phyloP scores from a whole-genome alignment of 2,797 vertebrate species.

The Loriculus beryllinus region DNA sequence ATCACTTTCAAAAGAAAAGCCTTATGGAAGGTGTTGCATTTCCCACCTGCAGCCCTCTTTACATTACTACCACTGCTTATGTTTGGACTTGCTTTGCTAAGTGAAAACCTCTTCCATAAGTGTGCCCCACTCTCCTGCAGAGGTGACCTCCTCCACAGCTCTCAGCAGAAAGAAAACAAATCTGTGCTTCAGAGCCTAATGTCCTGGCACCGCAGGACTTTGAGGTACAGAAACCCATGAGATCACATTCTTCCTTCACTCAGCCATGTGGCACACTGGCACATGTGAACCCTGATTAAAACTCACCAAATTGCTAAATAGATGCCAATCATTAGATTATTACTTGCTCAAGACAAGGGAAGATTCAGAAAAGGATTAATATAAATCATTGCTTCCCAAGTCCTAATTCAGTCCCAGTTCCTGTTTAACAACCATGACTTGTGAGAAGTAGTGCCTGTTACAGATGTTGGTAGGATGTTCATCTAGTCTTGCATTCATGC shows the following conservation, averaged over 20 bases:
- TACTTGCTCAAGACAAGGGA: background rate
- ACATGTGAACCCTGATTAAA: background rate
- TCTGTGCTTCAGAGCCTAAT: background rate
- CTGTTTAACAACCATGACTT: background rate
- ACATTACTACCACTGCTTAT: background rate
- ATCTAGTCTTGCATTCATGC: fast-evolving
- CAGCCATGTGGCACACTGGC: background rate
- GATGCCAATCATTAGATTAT: background rate
- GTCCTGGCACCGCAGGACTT: background rate
- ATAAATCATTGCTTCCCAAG: background rate
- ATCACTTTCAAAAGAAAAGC: background rate
- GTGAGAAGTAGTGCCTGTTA: background rate
- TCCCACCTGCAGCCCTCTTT: background rate
- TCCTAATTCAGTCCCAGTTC: background rate
- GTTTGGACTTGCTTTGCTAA: background rate
- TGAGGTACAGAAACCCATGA: background rate
- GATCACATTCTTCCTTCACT: background rate
- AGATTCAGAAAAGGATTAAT: background rate
- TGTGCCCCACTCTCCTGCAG: background rate
- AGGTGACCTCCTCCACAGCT: background rate
- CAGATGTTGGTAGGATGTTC: background rate
- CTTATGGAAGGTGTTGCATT: background rate
- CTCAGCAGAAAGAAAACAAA: background rate
- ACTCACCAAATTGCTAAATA: background rate
- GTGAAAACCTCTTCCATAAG: background rate